A percentile compares a stretch with the other conserved stretches of the same genome.
Evolutionary conservation across 2,797 vertebrate species (phyloP).

Genomic region (Neopelma chrysocephalum): DNA sequence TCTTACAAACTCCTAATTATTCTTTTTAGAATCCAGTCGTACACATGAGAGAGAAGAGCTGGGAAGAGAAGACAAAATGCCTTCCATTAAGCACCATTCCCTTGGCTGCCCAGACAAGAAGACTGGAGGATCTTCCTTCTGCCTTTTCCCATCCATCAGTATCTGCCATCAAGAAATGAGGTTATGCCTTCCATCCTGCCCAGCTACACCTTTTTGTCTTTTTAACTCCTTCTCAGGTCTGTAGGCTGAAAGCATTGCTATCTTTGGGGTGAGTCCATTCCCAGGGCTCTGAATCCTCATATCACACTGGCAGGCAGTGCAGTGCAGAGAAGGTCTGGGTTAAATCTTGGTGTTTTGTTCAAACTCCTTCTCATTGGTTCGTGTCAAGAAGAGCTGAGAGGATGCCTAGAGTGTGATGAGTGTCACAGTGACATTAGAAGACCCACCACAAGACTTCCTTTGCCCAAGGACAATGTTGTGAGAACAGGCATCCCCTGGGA

Average conservation of each 20-base stretch:
- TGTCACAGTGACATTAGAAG: background rate
- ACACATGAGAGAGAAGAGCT: background rate
- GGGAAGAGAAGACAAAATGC: accelerated
- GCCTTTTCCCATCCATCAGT: background rate
- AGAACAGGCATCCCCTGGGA: background rate
- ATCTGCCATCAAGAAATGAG: background rate
- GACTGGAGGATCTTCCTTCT: background rate
- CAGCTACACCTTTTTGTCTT: background rate
- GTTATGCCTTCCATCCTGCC: background rate
- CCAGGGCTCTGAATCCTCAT: background rate
- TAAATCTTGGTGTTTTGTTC: background rate
- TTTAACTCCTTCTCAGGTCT: background rate
- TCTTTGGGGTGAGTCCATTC: background rate
- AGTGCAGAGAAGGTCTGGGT: background rate
- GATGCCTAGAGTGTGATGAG: background rate
- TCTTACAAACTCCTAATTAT: background rate
- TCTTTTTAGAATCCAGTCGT: background rate
- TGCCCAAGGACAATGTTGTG: too few species aligned
- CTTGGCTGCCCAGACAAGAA: background rate
- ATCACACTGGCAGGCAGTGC: background rate
- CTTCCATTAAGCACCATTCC: background rate
- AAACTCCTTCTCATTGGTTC: background rate
- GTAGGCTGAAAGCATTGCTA: background rate
- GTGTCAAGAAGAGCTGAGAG: background rate
- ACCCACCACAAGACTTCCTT: background rate